Evolutionary conservation across 2,888 invertebrate species (phyloP).

Genomic region (Ryuthela nishihirai): DNA sequence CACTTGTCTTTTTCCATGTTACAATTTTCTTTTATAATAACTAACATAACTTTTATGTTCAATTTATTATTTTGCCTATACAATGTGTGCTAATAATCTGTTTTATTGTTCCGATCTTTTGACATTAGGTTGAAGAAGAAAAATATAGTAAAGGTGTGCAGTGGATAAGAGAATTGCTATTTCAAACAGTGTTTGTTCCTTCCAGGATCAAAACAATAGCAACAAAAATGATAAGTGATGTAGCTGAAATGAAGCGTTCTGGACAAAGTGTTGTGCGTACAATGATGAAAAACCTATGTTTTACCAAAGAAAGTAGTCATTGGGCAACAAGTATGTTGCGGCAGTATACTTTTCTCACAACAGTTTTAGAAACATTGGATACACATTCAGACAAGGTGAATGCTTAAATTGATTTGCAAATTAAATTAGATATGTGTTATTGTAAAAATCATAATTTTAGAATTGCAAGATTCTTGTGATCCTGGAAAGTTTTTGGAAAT

Average conservation of each 20-base stretch:
- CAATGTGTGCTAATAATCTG: too few relatives aligned
- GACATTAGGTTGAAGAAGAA: constrained; percentile 68
- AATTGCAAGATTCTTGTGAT: too few relatives aligned
- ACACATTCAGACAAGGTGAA: constrained; percentile 43
- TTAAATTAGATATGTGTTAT: too few relatives aligned
- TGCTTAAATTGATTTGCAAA: not conserved
- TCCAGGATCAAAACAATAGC: constrained; percentile 73
- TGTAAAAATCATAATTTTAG: too few relatives aligned
- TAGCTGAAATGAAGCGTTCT: constrained; percentile 67
- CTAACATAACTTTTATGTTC: too few relatives aligned
- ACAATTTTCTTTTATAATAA: too few relatives aligned
- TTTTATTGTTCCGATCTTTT: too few relatives aligned
- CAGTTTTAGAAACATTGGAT: constrained; percentile 57
- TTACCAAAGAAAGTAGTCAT: constrained; percentile 65
- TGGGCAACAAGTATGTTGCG: constrained; percentile 66
- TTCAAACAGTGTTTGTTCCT: constrained; percentile 64
- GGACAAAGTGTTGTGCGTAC: constrained; percentile 66
- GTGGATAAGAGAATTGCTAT: constrained; percentile 73
- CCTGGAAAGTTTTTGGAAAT: too few relatives aligned
- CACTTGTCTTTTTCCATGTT: too few relatives aligned
- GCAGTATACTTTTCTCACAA: constrained; percentile 69
- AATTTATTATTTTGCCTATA: too few relatives aligned
- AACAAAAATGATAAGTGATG: constrained; percentile 75
- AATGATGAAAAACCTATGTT: constrained; percentile 60
- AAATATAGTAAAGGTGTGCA: constrained; percentile 71